Percentiles rank a stretch among this genome's conserved stretches.
These are phyloP conservation scores for Callipepla californica DNA, from an alignment of 2,113 vertebrate species.

Conservation along the genomic window DNA sequence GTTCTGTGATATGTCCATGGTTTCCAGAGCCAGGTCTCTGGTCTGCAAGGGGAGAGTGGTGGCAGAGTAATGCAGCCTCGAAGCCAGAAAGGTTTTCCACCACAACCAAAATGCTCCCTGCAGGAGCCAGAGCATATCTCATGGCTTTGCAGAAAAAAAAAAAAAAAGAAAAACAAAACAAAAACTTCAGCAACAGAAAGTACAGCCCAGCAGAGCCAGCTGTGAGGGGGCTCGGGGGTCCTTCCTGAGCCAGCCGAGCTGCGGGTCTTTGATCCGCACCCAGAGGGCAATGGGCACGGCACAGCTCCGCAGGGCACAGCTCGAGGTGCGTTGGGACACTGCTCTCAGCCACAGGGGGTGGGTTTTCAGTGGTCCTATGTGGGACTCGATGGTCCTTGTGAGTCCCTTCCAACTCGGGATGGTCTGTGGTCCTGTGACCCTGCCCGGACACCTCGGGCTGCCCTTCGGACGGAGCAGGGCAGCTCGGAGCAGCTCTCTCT, in stretches of 20 bases:
- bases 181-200: neutral
- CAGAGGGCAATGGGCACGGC: neutral
- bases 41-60: accelerated
- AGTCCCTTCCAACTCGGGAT: neutral
- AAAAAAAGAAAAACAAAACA: neutral
- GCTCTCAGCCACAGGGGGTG: neutral
- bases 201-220: neutral
- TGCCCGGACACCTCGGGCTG: no score
- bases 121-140: neutral
- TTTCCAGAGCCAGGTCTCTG: no score
- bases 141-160: neutral
- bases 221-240: neutral
- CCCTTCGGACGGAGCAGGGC: neutral
- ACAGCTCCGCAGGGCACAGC: neutral
- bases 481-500: accelerated
- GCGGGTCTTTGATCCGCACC: neutral
- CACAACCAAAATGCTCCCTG: neutral
- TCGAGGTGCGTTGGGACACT: neutral
- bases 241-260: neutral
- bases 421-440: neutral
- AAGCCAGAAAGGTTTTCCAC: neutral
- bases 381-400: neutral
- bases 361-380: neutral
- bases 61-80: neutral
- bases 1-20: neutral